Percentiles rank a stretch among this genome's conserved stretches.
These are phyloP conservation scores for Ectemnius cavifrons DNA, from an alignment of 2,888 invertebrate genomes.

Conservation along the genomic window DNA sequence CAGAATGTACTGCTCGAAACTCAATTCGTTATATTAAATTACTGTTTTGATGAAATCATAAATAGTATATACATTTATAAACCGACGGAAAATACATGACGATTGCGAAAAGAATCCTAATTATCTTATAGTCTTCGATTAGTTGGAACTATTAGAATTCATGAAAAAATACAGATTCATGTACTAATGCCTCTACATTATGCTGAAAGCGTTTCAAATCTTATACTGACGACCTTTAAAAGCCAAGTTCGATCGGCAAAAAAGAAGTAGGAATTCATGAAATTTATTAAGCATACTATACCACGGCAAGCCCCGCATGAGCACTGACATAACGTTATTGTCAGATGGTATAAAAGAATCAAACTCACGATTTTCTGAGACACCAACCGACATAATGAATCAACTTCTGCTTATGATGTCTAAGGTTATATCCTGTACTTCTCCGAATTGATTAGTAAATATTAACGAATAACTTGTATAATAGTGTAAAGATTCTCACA, in stretches of 20 bases:
- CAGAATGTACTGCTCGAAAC: conserved; percentile 17
- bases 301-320: conserved; percentile 37
- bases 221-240: background rate
- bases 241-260: conserved; percentile 14
- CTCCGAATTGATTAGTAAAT: conserved; percentile 34
- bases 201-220: background rate
- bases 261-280: conserved; percentile 26
- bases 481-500: conserved; percentile 41
- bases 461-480: conserved; percentile 35
- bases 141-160: conserved; percentile 13
- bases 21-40: conserved; percentile 16
- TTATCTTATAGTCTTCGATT: conserved; percentile 7
- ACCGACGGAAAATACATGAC: conserved; percentile 28
- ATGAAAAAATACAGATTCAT: background rate
- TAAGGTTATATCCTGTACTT: conserved; percentile 43
- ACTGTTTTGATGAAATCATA: conserved; percentile 3
- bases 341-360: conserved; percentile 54
- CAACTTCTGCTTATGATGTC: conserved; percentile 30
- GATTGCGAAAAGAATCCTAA: conserved; percentile 24
- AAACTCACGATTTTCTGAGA: conserved; percentile 52
- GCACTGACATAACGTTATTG: conserved; percentile 53
- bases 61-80: background rate
- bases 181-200: conserved; percentile 1
- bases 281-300: conserved; percentile 25
- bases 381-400: conserved; percentile 49